Evolutionary conservation across 2,888 invertebrate species (phyloP).

Genomic region (Dusona sp.): DNA sequence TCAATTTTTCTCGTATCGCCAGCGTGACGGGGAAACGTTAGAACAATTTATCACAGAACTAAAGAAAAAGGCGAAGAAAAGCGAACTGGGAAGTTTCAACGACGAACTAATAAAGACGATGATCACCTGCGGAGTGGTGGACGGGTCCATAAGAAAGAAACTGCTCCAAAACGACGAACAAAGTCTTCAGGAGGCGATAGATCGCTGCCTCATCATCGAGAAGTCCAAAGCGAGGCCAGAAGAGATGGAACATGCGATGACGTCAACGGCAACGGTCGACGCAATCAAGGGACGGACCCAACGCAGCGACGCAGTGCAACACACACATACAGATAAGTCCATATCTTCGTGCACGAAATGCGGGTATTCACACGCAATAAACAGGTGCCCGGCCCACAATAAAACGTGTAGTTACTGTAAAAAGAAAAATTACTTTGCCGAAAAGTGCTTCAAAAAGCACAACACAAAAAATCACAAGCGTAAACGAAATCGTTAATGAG

Average conservation of each 20-base stretch:
- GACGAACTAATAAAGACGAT: slow-evolving; percentile 69
- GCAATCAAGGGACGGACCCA: slow-evolving; percentile 22
- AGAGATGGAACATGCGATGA: slow-evolving; percentile 54
- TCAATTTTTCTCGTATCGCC: slow-evolving; percentile 69
- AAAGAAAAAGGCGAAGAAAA: slow-evolving; percentile 69
- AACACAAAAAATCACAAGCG: slow-evolving; percentile 4
- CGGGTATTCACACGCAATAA: slow-evolving; percentile 54
- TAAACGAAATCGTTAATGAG: neutral
- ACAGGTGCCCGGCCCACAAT: slow-evolving; percentile 68
- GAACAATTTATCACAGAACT: slow-evolving; percentile 71
- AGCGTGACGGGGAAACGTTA: slow-evolving; percentile 67
- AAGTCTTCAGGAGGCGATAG: slow-evolving; percentile 67
- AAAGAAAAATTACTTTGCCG: slow-evolving; percentile 65
- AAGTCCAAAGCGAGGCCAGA: slow-evolving; percentile 48
- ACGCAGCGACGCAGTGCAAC: slow-evolving; percentile 16
- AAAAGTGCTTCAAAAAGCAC: slow-evolving; percentile 51
- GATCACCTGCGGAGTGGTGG: slow-evolving; percentile 71
- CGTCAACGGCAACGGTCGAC: slow-evolving; percentile 10
- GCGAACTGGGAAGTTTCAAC: slow-evolving; percentile 68
- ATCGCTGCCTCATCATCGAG: slow-evolving; percentile 59
- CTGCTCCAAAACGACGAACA: slow-evolving; percentile 69
- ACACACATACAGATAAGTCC: slow-evolving; percentile 16
- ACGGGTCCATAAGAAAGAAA: slow-evolving; percentile 64
- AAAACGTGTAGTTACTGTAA: slow-evolving; percentile 67
- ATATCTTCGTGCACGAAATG: slow-evolving; percentile 62